A percentile compares a stretch with the other conserved stretches of the same genome.
Evolutionary conservation across 2,113 vertebrate species (phyloP).

Genomic region (Sturnus vulgaris): DNA sequence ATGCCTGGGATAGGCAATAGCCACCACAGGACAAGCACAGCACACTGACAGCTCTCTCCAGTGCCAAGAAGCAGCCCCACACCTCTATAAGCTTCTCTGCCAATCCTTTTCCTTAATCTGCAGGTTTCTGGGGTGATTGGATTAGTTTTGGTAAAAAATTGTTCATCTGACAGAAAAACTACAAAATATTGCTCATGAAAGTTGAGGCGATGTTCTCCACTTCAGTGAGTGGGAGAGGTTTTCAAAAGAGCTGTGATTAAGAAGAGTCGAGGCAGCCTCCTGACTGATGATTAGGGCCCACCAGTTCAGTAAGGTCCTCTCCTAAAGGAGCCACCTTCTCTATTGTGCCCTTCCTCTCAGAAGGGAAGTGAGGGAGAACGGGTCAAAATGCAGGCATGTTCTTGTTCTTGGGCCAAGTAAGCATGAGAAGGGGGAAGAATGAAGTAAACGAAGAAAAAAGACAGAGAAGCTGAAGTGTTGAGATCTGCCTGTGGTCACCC

Average conservation of each 20-base stretch:
- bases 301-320: not conserved
- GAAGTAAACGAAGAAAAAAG: not conserved
- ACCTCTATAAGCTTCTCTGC: not conserved
- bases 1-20: not conserved
- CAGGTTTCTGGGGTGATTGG: not conserved
- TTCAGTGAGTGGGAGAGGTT: not conserved
- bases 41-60: not conserved
- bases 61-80: not conserved
- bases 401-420: not conserved
- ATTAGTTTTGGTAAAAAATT: not conserved
- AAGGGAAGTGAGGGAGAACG: not conserved
- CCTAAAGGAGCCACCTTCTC: not conserved
- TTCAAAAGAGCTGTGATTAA: not conserved
- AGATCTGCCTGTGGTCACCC: not conserved
- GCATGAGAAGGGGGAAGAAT: not conserved
- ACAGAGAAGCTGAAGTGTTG: not conserved
- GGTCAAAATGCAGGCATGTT: not conserved
- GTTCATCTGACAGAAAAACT: not conserved
- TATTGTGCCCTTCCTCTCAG: not conserved
- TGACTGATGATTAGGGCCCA: not conserved
- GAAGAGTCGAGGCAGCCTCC: not conserved
- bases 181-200: not conserved
- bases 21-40: rapidly evolving
- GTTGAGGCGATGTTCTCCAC: not conserved
- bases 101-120: not conserved